These are phyloP conservation scores for Serranus cabrilla DNA, from an alignment of 2,797 vertebrate genomes.

Conservation along the genomic window DNA sequence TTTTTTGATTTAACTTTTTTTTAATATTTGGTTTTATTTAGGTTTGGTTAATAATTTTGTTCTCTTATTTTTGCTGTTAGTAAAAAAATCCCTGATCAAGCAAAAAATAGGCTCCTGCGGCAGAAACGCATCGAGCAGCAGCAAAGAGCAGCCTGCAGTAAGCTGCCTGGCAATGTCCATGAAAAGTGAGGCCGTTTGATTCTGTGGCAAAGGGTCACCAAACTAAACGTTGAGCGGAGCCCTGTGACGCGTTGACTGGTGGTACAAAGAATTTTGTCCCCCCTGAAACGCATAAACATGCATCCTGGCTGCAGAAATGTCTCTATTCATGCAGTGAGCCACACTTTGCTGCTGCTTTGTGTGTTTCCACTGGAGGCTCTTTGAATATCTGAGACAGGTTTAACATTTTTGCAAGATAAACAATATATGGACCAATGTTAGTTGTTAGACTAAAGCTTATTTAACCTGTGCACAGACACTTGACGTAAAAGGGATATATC, in stretches of 20 bases:
- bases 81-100: neutral
- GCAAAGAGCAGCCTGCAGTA: no score
- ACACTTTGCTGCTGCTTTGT: no score
- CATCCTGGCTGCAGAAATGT: no score
- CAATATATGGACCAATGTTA: conserved; percentile 53
- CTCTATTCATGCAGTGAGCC: no score
- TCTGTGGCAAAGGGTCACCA: no score
- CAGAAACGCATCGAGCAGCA: no score
- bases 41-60: conserved; percentile 74
- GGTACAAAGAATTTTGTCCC: no score
- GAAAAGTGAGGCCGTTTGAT: no score
- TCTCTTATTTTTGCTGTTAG: conserved; percentile 18
- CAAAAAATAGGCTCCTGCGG: neutral
- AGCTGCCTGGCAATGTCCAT: no score
- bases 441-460: neutral
- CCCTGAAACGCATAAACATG: no score
- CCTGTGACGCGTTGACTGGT: no score
- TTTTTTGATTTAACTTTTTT: conserved; percentile 84
- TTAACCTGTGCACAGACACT: conserved; percentile 21
- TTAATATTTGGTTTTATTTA: conserved; percentile 72
- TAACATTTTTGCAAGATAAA: neutral
- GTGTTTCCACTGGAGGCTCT: conserved; percentile 1
- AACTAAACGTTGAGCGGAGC: no score
- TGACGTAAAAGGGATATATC: neutral
- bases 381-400: neutral